Base-by-base conservation (phyloP, 2,797 vertebrate genomes). In the Rhinoraja longicauda region DNA sequence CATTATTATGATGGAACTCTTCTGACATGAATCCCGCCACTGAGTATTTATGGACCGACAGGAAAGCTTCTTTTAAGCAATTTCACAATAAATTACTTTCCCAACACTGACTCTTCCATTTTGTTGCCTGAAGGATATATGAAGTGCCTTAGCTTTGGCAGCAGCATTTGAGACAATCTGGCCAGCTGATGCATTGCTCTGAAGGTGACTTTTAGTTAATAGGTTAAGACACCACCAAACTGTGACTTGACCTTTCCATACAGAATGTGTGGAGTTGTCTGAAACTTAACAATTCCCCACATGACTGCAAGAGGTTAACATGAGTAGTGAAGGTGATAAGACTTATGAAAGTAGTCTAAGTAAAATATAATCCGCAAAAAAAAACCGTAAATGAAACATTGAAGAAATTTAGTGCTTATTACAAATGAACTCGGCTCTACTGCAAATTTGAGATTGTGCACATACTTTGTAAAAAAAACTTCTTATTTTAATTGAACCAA, bases 161-260 rank as follows among this genome's bases (percentile, higher is more conserved):
- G 36, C 21, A 70, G 6, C 4, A 5, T 45, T 70, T 73, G 39
- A 53, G 90, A 73, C 67, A 91, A 15, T 13, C 12, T 21, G 67
- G 67, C 73, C 32, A 73, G 90, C 32, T 53, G n/a, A 67, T 91
- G 24, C 12, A 26, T 2, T 45, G 67, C 67, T 36, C 24, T 91
- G 72, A 13, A 91, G 73, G 19, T 53, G 67, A 73, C 12, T 39
- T 73, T 91, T 91, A 73, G 36, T 70, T 32, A 67, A 88, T 88
- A 88, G 84, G 59, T 67, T 90, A 91, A 73, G 53, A 90, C 67
- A 91, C 67, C 45, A 73, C 90, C 39, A 91, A 15, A 32, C 29
- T 45, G 36, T 17, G 29, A 67, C 19, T 72, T 91, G 90, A 91
- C 90, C 90, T 45, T 91, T 32, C 70, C 36, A 91, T 24, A 26